These are phyloP conservation scores for Pseudotriccus pelzelni DNA, from an alignment of 2,797 vertebrate species.

Conservation along the genomic window DNA sequence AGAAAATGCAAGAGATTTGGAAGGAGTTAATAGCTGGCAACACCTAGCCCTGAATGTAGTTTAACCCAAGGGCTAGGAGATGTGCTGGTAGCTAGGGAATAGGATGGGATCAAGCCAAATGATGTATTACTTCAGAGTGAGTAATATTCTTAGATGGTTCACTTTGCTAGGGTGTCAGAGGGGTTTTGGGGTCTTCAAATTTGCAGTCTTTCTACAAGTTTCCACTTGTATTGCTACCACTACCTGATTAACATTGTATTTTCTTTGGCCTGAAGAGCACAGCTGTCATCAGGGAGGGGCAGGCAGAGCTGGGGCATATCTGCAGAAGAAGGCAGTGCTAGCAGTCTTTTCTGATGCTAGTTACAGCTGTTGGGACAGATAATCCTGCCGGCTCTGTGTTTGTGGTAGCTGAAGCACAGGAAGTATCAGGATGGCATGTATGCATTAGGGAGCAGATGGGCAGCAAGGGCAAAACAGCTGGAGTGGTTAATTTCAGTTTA, in stretches of 20 bases:
- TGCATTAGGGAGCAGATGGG: not conserved
- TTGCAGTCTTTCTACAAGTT: not conserved
- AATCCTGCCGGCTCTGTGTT: not conserved
- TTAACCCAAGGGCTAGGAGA: not conserved
- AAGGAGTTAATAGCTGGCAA: not conserved
- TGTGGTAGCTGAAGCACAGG: not conserved
- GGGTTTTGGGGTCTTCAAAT: not conserved
- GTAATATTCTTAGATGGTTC: not conserved
- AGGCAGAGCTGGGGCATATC: not conserved
- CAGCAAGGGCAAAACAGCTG: not conserved
- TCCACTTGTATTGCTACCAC: not conserved
- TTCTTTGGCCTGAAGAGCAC: not conserved
- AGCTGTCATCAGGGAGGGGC: not conserved
- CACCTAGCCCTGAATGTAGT: not conserved
- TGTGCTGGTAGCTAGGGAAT: not conserved
- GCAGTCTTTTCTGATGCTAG: not conserved
- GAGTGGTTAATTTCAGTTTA: not conserved
- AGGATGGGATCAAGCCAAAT: not conserved
- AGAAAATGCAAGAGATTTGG: not conserved
- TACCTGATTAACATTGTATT: not conserved
- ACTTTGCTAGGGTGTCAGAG: not conserved
- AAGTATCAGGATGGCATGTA: not conserved
- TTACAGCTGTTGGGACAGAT: slow-evolving; percentile 19
- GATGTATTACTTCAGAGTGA: not conserved
- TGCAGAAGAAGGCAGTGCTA: not conserved